Conservation (phyloP, 1,140 invertebrate genomes). For the Pantala flavescens region DNA sequence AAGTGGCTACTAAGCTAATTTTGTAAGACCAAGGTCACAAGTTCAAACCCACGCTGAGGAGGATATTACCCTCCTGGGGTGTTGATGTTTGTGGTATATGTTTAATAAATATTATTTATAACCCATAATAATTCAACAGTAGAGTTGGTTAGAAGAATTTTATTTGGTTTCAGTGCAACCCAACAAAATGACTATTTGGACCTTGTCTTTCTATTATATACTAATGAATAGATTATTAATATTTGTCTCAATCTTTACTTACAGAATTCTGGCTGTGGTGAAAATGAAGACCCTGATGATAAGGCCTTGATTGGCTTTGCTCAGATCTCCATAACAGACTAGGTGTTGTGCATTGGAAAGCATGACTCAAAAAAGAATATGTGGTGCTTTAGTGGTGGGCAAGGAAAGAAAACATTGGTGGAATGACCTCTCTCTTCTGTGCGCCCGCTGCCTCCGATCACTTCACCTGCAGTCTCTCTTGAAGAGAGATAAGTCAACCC, state of each 20-base stretch:
- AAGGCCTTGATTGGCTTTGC: slow-evolving; percentile 92
- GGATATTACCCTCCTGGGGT: too few species aligned
- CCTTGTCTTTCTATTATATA: too few species aligned
- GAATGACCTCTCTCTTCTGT: not conserved
- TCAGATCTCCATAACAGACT: slow-evolving; percentile 86
- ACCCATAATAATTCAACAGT: too few species aligned
- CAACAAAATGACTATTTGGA: too few species aligned
- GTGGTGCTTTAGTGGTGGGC: not conserved
- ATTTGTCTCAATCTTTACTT: slow-evolving; percentile 32
- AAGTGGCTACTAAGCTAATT: too few species aligned
- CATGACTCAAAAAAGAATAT: not conserved
- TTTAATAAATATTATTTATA: too few species aligned
- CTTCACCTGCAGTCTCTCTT: not conserved
- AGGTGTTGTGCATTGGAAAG: slow-evolving; percentile 22
- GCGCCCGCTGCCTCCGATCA: not conserved
- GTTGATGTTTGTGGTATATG: too few species aligned
- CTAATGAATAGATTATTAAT: too few species aligned
- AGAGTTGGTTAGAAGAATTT: too few species aligned
- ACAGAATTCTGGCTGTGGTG: slow-evolving; percentile 69
- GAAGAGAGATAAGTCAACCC: not conserved
- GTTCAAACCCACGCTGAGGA: too few species aligned
- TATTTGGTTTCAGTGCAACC: too few species aligned
- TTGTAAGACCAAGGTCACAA: too few species aligned
- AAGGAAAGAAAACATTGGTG: not conserved
- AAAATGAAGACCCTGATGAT: slow-evolving; percentile 82